Percentiles rank a stretch among this genome's conserved stretches.
Evolutionary conservation across 2,888 invertebrate genomes (phyloP).

Genomic region (Dryococelus australis): DNA sequence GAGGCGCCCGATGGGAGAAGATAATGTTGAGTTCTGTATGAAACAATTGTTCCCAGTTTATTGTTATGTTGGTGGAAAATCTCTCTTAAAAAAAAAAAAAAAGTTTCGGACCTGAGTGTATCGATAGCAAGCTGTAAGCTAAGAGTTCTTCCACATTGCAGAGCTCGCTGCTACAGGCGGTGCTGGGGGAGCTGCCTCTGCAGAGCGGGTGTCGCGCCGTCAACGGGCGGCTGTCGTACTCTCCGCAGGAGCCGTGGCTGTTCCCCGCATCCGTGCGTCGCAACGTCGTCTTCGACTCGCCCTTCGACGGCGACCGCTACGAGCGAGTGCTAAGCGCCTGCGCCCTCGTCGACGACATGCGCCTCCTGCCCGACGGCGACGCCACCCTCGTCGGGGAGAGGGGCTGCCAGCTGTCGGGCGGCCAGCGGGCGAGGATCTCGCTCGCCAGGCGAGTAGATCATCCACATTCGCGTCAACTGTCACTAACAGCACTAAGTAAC

Average conservation of each 20-base stretch:
- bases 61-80: too few species aligned
- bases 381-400: constrained; percentile 78
- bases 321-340: constrained; percentile 67
- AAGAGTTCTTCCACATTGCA: constrained; percentile 49
- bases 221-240: constrained; percentile 75
- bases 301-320: constrained; percentile 64
- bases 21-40: too few species aligned
- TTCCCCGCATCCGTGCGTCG: constrained; percentile 79
- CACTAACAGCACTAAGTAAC: too few species aligned
- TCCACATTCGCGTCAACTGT: too few species aligned
- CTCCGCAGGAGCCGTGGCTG: constrained; percentile 87
- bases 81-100: too few species aligned
- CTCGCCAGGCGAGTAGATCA: constrained; percentile 64
- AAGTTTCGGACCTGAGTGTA: too few species aligned
- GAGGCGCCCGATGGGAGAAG: too few species aligned
- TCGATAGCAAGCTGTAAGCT: too few species aligned
- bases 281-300: constrained; percentile 84
- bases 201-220: constrained; percentile 68
- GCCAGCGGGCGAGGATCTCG: constrained; percentile 80
- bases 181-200: constrained; percentile 78
- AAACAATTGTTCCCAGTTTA: too few species aligned
- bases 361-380: constrained; percentile 74
- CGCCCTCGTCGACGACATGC: constrained; percentile 73
- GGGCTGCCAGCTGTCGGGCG: constrained; percentile 79
- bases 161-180: constrained; percentile 73